Evolutionary conservation across 1,140 invertebrate species (phyloP).

Genomic region (Platyscapa corneri): DNA sequence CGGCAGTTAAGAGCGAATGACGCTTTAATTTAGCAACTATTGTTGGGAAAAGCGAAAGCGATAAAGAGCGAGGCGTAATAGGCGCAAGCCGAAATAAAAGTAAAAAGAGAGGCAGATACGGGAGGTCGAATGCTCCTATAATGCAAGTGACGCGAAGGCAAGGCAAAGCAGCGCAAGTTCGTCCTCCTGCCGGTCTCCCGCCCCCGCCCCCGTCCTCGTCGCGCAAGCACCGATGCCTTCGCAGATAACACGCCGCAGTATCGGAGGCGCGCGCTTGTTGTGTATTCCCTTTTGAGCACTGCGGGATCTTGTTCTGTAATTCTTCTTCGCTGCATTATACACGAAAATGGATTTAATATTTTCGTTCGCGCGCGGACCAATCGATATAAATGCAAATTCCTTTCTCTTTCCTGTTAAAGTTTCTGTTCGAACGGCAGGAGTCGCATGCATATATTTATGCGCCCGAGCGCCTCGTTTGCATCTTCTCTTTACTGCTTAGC

Average conservation of each 20-base stretch:
- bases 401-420: constrained; percentile 39
- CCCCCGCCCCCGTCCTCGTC: too few relatives aligned
- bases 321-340: background rate
- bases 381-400: constrained; percentile 64
- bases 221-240: too few relatives aligned
- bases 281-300: background rate
- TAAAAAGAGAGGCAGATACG: background rate
- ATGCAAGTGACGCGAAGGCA: background rate
- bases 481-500: background rate
- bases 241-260: too few relatives aligned
- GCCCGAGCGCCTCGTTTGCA: background rate
- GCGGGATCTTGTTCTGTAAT: background rate
- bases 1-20: background rate
- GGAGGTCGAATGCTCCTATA: background rate
- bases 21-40: background rate
- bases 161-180: background rate
- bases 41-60: background rate
- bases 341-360: constrained; percentile 64
- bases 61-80: background rate
- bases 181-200: background rate
- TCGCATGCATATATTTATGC: background rate
- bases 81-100: background rate
- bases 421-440: constrained; percentile 15
- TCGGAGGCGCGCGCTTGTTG: background rate
- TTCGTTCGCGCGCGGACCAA: constrained; percentile 55